Percentiles rank a stretch among this genome's conserved stretches.
Evolutionary conservation across 2,797 vertebrate genomes (phyloP).

Genomic region (Morus bassanus): DNA sequence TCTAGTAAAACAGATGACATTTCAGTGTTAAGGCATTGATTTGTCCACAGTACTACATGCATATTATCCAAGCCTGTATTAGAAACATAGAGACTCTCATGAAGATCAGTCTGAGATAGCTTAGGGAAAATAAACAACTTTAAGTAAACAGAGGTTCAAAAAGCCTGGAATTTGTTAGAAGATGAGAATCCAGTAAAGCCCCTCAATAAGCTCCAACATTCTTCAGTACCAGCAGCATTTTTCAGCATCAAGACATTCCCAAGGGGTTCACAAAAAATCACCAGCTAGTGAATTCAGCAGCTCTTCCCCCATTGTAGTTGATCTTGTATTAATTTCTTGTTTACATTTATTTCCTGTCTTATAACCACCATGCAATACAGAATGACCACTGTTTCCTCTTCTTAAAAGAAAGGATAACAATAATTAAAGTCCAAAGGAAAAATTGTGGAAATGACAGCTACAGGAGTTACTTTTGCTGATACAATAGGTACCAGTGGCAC

Average conservation of each 20-base stretch:
- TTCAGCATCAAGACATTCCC: neutral
- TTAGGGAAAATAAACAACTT: neutral
- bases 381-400: neutral
- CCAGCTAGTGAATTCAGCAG: neutral
- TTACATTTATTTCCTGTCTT: neutral
- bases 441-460: neutral
- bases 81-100: neutral
- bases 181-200: neutral
- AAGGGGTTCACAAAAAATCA: neutral
- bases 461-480: neutral
- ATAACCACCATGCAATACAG: neutral
- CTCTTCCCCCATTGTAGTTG: neutral
- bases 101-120: neutral
- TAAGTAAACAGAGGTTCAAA: neutral
- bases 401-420: neutral
- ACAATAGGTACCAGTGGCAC: neutral
- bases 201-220: neutral
- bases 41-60: accelerated
- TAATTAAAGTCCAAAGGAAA: neutral
- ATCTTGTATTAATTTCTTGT: neutral
- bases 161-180: neutral
- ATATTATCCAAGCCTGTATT: neutral
- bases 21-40: neutral
- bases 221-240: neutral
- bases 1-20: neutral